Base-by-base conservation (phyloP, 2,113 vertebrate species). In the Anoura caudifer region DNA sequence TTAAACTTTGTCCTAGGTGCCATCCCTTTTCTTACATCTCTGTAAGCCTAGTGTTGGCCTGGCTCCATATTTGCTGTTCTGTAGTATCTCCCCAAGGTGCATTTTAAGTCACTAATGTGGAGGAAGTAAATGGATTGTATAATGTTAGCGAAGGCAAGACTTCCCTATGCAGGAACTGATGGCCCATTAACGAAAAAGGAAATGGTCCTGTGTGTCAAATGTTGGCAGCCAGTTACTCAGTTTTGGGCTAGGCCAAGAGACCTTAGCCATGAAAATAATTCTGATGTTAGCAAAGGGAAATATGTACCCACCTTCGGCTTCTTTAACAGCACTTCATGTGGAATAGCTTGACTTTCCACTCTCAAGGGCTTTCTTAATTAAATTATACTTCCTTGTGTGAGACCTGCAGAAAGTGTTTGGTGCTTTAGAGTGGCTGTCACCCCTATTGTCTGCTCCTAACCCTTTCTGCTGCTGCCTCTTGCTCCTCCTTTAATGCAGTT, bases 101-200 rank as follows among this genome's bases (percentile, higher is more conserved):
- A 92, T 96, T 98, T 96, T 63, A 91, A 97, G 95, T 97, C 94
- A 84, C 95, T 96, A 97, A 97, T 95, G 95, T 88, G 92, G 96
- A 96, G 43, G 87, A 94, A 97, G 96, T 94, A 96, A 97, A 96
- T 98, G 97, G 96, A 95, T 97, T 97, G 94, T 97, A 65, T 86
- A 92, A 92, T 41, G 15, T 96, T 96, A 95, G 96, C 77, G 91
- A 96, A 93, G 93, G 95, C 91, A 96, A 91, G 95, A 73, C 96
- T 83, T 79, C 80, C 91, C 96, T 93, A 19, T 91, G 89, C 72
- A 63, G 94, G 96, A 97, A 85, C 90, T 95, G 95, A 97, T 94
- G 94, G 95, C 87, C 93, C 80, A 90, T 97, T 97, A 97, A 85
- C 1, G 36, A 87, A 86, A 95, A 96, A 94, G 96, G 93, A 97